A percentile compares a stretch with the other conserved stretches of the same genome.
Conservation (phyloP, 2,888 invertebrate species). For the Mythimna albipuncta region DNA sequence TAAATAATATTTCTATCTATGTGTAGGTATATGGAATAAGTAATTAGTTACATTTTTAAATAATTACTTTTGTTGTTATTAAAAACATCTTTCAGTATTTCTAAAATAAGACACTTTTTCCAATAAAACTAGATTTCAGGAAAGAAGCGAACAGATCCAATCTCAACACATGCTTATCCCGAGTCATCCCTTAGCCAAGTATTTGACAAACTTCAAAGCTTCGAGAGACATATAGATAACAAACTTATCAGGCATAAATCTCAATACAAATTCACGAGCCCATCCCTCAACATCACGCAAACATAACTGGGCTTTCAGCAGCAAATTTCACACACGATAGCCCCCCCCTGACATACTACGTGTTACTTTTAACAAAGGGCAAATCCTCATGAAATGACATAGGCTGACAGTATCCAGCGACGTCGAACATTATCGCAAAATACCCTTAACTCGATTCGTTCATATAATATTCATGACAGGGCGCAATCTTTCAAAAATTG, state of each 20-base stretch:
- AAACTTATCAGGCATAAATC: constrained; percentile 36
- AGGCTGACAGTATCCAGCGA: constrained; percentile 87
- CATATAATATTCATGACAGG: constrained; percentile 90
- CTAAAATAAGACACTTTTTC: too few species aligned
- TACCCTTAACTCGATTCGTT: constrained; percentile 90
- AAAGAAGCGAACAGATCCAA: neutral
- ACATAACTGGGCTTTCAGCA: constrained; percentile 69
- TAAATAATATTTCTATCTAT: too few species aligned
- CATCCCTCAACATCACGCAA: constrained; percentile 65
- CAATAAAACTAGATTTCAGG: neutral
- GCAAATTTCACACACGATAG: constrained; percentile 82
- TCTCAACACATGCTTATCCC: neutral
- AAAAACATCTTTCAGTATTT: too few species aligned
- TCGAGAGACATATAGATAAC: neutral
- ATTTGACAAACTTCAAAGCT: constrained; percentile 2
- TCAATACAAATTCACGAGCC: constrained; percentile 40
- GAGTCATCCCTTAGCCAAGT: neutral
- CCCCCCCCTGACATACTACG: constrained; percentile 84
- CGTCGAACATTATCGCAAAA: constrained; percentile 89
- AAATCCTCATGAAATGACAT: constrained; percentile 90
- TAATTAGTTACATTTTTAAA: too few species aligned
- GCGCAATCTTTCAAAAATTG: constrained; percentile 91
- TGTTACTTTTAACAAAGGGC: constrained; percentile 89
- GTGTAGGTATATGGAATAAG: too few species aligned
- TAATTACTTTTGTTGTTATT: too few species aligned